These are phyloP conservation scores for Prosopocoilus inquinatus DNA, from an alignment of 2,888 invertebrate species.

Conservation along the genomic window DNA sequence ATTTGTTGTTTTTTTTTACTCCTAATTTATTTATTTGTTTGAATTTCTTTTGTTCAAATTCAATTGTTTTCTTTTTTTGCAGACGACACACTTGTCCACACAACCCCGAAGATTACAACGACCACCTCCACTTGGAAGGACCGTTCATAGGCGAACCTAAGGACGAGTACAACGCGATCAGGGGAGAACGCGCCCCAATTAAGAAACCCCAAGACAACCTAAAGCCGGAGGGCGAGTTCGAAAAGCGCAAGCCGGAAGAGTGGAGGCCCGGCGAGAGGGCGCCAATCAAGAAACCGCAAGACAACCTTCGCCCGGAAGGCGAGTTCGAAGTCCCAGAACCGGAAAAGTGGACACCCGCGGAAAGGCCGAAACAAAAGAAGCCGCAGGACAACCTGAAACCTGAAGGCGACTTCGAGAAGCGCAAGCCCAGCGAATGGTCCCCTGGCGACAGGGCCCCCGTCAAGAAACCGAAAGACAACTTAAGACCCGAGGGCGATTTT, in stretches of 20 bases:
- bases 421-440: constrained; percentile 34
- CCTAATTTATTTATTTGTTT: too few relatives aligned
- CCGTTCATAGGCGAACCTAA: constrained; percentile 56
- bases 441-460: constrained; percentile 55
- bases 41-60: too few relatives aligned
- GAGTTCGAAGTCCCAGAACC: constrained; percentile 53
- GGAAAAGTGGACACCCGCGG: constrained; percentile 54
- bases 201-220: constrained; percentile 52
- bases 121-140: constrained; percentile 71
- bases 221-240: constrained; percentile 50
- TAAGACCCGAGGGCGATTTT: constrained; percentile 59
- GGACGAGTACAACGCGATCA: constrained; percentile 52
- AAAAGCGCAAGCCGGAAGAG: constrained; percentile 36
- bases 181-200: constrained; percentile 50
- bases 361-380: constrained; percentile 54
- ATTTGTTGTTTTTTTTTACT: too few relatives aligned
- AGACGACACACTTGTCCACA: constrained; percentile 86
- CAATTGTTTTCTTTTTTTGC: constrained; percentile 39
- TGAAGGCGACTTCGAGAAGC: too few relatives aligned
- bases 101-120: constrained; percentile 61
- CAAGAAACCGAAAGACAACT: constrained; percentile 52
- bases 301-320: constrained; percentile 54
- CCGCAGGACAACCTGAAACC: constrained; percentile 62
- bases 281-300: constrained; percentile 53
- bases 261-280: constrained; percentile 54